Percentiles rank a stretch among this genome's conserved stretches.
Conservation (phyloP, 2,888 invertebrate genomes). For the Diaprepes abbreviatus region DNA sequence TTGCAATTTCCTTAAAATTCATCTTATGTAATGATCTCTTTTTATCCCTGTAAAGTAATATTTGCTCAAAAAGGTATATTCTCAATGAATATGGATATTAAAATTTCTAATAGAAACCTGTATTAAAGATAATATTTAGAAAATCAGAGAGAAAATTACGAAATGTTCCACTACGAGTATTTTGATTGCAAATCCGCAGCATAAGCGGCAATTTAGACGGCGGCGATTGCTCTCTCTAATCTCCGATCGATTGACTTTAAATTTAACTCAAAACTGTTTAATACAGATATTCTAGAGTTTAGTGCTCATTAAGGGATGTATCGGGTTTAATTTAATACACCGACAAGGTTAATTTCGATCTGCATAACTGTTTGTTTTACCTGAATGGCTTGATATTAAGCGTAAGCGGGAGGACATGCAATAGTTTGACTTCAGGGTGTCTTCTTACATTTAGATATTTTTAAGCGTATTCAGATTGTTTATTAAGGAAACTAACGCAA, state of each 20-base stretch:
- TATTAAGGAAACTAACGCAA: too few relatives aligned
- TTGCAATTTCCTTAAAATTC: too few relatives aligned
- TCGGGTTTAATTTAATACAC: conserved; percentile 7
- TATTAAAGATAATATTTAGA: neutral
- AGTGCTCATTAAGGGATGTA: conserved; percentile 9
- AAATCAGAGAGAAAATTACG: neutral
- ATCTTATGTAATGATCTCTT: too few relatives aligned
- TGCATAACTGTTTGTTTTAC: neutral
- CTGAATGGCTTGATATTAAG: neutral
- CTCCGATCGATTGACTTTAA: conserved; percentile 28
- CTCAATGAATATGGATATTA: too few relatives aligned
- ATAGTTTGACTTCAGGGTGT: too few relatives aligned
- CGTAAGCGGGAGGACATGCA: too few relatives aligned
- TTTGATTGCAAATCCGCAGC: conserved; percentile 21
- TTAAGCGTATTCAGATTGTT: too few relatives aligned
- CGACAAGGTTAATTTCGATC: conserved; percentile 1
- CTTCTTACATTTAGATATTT: too few relatives aligned
- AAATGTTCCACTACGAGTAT: conserved; percentile 6
- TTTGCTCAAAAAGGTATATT: too few relatives aligned
- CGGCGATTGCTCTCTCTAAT: conserved; percentile 20
- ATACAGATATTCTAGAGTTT: conserved; percentile 17
- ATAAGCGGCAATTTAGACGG: conserved; percentile 14
- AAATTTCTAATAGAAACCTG: neutral
- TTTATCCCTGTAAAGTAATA: too few relatives aligned
- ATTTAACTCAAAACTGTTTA: conserved; percentile 24